Percentiles rank a stretch among this genome's conserved stretches.
Evolutionary conservation across 2,888 invertebrate species (phyloP).

Genomic region (Allolobophora icterica): DNA sequence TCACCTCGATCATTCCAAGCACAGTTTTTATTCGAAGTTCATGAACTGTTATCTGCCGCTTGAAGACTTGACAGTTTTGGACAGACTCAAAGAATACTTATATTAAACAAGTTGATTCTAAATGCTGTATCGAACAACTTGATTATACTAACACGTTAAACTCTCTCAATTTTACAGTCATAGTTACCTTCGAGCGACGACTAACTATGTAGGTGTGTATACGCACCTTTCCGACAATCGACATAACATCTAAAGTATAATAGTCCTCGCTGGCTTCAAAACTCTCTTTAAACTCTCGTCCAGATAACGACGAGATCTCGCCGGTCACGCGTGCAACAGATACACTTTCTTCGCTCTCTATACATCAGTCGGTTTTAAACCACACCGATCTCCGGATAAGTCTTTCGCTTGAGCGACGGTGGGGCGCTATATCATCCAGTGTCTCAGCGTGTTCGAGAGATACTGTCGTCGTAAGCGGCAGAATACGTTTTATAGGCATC

Average conservation of each 20-base stretch:
- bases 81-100: too few species aligned
- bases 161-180: neutral
- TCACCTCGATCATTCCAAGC: too few species aligned
- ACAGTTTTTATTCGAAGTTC: too few species aligned
- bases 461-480: neutral
- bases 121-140: neutral
- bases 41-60: too few species aligned
- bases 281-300: neutral
- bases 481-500: neutral
- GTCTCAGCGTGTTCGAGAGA: neutral
- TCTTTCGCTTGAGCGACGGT: neutral
- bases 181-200: neutral
- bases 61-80: too few species aligned
- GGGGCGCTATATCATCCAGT: neutral
- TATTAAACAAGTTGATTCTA: too few species aligned
- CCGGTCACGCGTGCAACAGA: neutral
- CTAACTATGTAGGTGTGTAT: neutral
- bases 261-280: neutral
- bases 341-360: neutral
- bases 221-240: neutral
- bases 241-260: neutral
- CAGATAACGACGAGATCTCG: neutral
- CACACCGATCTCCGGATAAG: neutral
- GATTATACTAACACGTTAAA: neutral
- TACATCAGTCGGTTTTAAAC: neutral